Base-by-base conservation (phyloP, 2,113 vertebrate genomes). In the Nerophis ophidion region DNA sequence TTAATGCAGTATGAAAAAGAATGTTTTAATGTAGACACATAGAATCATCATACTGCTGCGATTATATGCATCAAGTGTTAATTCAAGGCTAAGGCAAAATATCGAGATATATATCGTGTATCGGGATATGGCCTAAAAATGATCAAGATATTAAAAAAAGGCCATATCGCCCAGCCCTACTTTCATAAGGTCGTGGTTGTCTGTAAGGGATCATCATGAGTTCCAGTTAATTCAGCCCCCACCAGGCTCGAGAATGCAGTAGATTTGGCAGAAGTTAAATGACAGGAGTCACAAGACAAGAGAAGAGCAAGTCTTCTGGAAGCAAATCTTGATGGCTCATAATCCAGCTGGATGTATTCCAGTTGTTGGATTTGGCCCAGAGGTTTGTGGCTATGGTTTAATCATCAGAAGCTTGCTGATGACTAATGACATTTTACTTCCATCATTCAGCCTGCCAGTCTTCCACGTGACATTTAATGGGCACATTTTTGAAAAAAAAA, bases 381-480 rank as follows among this genome's bases (percentile, higher is more conserved):
- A 54, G 57, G 36, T 62, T 53, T 52, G 60, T 7, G 55, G 42
- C 58, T 52, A 44, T 17, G 69, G 52, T 68, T 74, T 75, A 78
- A 47, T 76, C 74, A 58, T 79, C 66, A 35, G 19, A 61, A 57
- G 46, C 36, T 8, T 0, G 16, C 34, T 49, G 48, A 19, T 42
- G 6, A 16, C 47, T 8, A 10, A 17, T 16, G 34, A 51, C 59
- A 44, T 64, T 54, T 42, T 56, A 55, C 49, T 14, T 14, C 6
- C 16, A 15, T 47, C 65, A 35, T 13, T 63, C 14, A 50, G 38
- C 19, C 1, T 26, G 53, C 42, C 49, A 48, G 14, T 49, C 17
- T 73, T 17, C 51, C 71, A 19, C 8, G 5, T 61, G 38, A 16
- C 83, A 81, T 77, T 84, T 83, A 70, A 88, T 76, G 82, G n/a